Conservation (phyloP, 1,140 invertebrate genomes). For the Magallana ariakensis region DNA sequence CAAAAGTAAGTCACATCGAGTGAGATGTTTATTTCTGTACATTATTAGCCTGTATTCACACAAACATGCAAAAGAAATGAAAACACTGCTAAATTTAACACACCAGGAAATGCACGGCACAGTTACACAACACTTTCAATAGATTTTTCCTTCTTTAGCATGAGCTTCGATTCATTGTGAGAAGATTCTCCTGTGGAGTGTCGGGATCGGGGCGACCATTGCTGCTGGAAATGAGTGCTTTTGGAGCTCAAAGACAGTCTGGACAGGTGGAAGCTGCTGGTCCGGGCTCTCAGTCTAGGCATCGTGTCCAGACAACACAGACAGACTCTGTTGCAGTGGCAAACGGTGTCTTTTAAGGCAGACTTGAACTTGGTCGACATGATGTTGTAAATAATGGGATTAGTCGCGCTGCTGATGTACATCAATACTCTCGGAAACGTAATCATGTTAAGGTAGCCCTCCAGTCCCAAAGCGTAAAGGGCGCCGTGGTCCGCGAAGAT, state of each 20-base stretch:
- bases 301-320: neutral
- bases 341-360: constrained; percentile 50
- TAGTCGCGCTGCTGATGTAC: constrained; percentile 67
- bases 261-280: neutral
- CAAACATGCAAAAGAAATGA: too few relatives aligned
- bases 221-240: neutral
- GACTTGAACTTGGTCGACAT: constrained; percentile 66
- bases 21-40: too few relatives aligned
- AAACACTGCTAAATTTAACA: too few relatives aligned
- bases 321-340: neutral
- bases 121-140: neutral
- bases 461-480: constrained; percentile 85
- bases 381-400: constrained; percentile 70
- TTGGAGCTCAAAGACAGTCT: neutral
- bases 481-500: constrained; percentile 84
- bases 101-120: too few relatives aligned
- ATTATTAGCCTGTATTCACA: too few relatives aligned
- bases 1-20: too few relatives aligned
- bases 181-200: neutral
- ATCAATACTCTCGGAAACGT: constrained; percentile 85
- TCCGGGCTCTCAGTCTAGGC: neutral
- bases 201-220: neutral
- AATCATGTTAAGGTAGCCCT: constrained; percentile 90
- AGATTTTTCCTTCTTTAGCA: neutral
- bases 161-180: neutral